Base-by-base conservation (phyloP, 2,797 vertebrate genomes). In the Hoplostethus mediterraneus region DNA sequence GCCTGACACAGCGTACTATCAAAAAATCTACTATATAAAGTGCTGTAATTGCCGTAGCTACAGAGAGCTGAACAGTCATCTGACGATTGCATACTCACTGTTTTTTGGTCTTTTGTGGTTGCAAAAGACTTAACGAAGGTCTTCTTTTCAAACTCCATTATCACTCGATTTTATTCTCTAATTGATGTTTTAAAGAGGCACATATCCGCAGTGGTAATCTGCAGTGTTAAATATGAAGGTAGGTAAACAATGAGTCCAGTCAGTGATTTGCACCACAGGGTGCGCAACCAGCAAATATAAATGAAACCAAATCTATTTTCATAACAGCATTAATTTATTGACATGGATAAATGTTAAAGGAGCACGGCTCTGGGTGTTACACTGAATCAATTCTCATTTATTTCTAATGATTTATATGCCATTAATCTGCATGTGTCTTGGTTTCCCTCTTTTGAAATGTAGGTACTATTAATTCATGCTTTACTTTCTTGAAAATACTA, bases 11-110 rank as follows among this genome's bases (percentile, higher is more conserved):
- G 47, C 16, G 36, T 5, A 31, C 25, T 13, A 13, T 61, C 38
- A 44, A 45, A 45, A 8, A 8, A 38, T 8, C 14, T 36, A 16
- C 4, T 44, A 45, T 25, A 14, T 17, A 12, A 61, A 7, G 58
- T 45, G 3, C 17, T 61, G 17, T 13, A 25, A 45, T 45, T 61
- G 38, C 57, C 38, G 25, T 59, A 40, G 57, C 21, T 4, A 42
- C 1, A 47, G 8, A 13, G 17, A 44, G 16, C 36, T 55, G 7
- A 1, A 63, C 31, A 40, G 30, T 45, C 3, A 58, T 70, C 53
- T 67, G 30, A 52, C 51, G 65, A 76, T 52, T 44, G 16, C 8
- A 2, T 53, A 30, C 28, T 74, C 38, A 38, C 2, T 53, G 9
- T 5, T 53, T 30, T 14, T 21, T 52, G 5, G 1, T 5, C 3